These are phyloP conservation scores for Anguilla megastoma DNA, from an alignment of 2,797 vertebrate species.

Conservation along the genomic window DNA sequence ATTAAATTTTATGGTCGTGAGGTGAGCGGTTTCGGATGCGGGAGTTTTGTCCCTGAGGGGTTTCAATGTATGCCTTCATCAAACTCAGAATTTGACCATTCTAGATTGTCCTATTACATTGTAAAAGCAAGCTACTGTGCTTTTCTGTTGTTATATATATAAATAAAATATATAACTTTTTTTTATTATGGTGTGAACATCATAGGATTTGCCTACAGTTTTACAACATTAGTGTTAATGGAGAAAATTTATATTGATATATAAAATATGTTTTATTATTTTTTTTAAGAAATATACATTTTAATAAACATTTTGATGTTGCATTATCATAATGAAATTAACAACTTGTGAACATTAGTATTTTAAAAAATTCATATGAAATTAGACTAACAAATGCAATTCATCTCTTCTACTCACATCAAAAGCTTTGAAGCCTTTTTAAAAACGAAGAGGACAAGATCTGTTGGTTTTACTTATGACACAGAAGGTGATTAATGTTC, in stretches of 20 bases:
- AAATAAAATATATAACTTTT: background rate
- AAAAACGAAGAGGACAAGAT: background rate
- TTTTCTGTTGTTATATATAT: background rate
- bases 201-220: background rate
- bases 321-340: constrained; percentile 8
- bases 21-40: background rate
- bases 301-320: background rate
- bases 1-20: background rate
- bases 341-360: background rate
- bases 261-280: background rate
- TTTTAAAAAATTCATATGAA: background rate
- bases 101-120: background rate
- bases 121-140: background rate
- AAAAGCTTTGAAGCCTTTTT: constrained; percentile 7
- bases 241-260: background rate
- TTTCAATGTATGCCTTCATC: background rate
- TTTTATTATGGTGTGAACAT: background rate
- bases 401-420: background rate
- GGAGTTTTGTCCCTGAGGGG: background rate
- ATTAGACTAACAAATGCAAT: background rate
- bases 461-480: constrained; percentile 2
- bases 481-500: background rate
- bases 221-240: background rate
- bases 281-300: background rate
- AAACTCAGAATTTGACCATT: background rate